Base-by-base conservation (phyloP, 2,888 invertebrate genomes). In the Bombylius discolor region DNA sequence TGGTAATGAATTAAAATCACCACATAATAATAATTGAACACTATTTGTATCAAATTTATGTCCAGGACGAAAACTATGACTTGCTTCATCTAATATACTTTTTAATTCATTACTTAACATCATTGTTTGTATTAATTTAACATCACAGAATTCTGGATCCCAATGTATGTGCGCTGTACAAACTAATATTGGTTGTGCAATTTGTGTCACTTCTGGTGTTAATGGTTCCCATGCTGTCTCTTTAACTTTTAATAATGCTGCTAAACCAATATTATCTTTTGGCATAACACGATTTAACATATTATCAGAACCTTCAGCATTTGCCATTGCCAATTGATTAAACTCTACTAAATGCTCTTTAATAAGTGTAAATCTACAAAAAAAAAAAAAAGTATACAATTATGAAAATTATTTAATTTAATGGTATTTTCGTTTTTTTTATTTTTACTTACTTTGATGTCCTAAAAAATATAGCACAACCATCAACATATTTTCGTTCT, bases 111-210 rank as follows among this genome's bases (percentile, higher is more conserved):
- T 89, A 77, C 94, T 89, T 64, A 99, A 77, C 96, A 99, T 97
- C 90, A 98, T 96, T 44, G 96, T 95, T 77, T 99, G 99, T 62
- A 99, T 96, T 50, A 99, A 81, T 76, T 99, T 99, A 51, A 99
- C 99, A 77, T 99, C 99, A 73, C 97, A 96, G 77, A 88, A 98
- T 77, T 99, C 97, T 0, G 99, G 99, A 79, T 99, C 98, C 99
- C 99, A 99, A 75, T 99, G 98, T 66, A 99, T 94, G 77, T 99
- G 99, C 44, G 98, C 97, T 39, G 97, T 99, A 75, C 97, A 96
- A 53, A 99, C 95, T 59, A 98, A 78, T 59, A 99, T 80, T 31
- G 92, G 91, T 70, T 92, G 91, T 64, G 84, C 83, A 63, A 85
- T 79, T 76, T 83, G 85, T 60, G 81, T 82, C 63, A 84, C 81